phyloP scores from a whole-genome alignment of 2,797 vertebrate genomes.

The Chanos chanos region DNA sequence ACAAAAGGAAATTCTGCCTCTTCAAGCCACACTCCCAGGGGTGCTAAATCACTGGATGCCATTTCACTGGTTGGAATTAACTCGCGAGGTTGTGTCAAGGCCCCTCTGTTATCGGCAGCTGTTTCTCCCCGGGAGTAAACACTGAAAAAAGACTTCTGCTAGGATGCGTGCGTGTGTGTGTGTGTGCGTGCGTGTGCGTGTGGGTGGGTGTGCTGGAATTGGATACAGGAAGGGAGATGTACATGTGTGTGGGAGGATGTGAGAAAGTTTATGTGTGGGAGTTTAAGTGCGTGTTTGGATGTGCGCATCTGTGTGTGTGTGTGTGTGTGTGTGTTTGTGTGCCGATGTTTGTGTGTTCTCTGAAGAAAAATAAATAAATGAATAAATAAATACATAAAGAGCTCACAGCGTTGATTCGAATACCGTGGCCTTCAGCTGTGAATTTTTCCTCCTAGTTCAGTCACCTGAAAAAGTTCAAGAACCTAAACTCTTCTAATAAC shows the following conservation, averaged over 20 bases:
- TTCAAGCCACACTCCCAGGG: slow-evolving; percentile 1
- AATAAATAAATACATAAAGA: not conserved
- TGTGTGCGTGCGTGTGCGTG: not conserved
- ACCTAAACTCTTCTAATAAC: too few species aligned
- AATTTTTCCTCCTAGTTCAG: not conserved
- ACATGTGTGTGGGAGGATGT: too few species aligned
- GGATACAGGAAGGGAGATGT: too few species aligned
- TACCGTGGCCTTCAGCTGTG: slow-evolving; percentile 14
- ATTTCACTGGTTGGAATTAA: slow-evolving; percentile 18
- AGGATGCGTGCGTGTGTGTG: not conserved
- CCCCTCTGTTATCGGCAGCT: not conserved
- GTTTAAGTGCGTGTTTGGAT: slow-evolving; percentile 10
- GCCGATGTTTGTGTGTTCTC: not conserved
- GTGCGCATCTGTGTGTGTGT: slow-evolving; percentile 5
- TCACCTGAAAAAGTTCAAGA: too few species aligned
- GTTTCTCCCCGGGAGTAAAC: not conserved
- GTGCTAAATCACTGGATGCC: slow-evolving; percentile 15
- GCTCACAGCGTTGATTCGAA: too few species aligned
- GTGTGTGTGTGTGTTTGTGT: not conserved
- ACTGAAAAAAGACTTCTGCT: too few species aligned
- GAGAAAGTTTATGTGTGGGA: too few species aligned
- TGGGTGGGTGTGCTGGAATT: not conserved
- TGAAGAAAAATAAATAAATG: slow-evolving; percentile 2
- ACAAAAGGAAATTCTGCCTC: slow-evolving; percentile 15
- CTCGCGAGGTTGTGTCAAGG: slow-evolving; percentile 23